Conservation (phyloP, 2,888 invertebrate species). For the Leptopilina myrica region DNA sequence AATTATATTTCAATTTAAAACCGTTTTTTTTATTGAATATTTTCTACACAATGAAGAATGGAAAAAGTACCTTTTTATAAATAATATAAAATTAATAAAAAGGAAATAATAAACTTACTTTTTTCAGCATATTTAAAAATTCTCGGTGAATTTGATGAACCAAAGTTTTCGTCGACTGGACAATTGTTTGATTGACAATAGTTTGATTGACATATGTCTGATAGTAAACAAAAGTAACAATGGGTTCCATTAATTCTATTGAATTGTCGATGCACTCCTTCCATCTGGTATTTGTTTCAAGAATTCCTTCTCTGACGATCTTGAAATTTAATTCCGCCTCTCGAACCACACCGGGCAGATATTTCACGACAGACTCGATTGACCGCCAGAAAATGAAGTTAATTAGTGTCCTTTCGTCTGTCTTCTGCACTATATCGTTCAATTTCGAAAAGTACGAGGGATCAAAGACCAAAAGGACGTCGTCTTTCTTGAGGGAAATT, state of each 20-base stretch:
- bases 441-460: conserved; percentile 88
- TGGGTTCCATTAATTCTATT: conserved; percentile 1
- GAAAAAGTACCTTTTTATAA: too few relatives aligned
- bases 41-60: too few relatives aligned
- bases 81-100: too few relatives aligned
- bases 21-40: too few relatives aligned
- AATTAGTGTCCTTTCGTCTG: conserved; percentile 84
- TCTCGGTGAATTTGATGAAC: not conserved
- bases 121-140: not conserved
- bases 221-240: not conserved
- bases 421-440: conserved; percentile 80
- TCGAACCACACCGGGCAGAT: not conserved
- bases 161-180: not conserved
- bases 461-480: conserved; percentile 90
- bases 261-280: conserved; percentile 34
- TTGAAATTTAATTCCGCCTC: conserved; percentile 7
- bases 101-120: conserved; percentile 2
- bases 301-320: not conserved
- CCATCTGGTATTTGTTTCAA: not conserved
- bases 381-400: conserved; percentile 95
- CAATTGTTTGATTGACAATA: too few relatives aligned
- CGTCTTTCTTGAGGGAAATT: conserved; percentile 81
- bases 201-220: not conserved
- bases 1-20: too few relatives aligned
- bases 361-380: not conserved